phyloP scores from a whole-genome alignment of 2,113 vertebrate genomes.

The Amazona vittata region DNA sequence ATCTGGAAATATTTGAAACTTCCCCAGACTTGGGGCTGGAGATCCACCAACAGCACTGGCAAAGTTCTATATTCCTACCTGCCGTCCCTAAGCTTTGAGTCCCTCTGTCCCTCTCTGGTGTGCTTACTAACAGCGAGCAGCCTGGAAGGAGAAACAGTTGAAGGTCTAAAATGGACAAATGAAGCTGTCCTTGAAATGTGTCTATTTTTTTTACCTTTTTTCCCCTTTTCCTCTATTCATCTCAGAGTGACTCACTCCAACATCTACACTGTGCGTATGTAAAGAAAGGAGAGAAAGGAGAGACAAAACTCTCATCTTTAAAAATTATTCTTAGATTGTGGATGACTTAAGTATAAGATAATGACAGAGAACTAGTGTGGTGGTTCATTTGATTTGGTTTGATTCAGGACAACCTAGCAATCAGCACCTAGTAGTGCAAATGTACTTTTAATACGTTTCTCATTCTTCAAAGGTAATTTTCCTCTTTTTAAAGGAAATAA shows the following conservation, averaged over 20 bases:
- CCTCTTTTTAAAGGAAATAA: background rate
- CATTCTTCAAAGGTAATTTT: background rate
- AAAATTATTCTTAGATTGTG: background rate
- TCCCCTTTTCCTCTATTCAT: background rate
- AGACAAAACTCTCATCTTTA: background rate
- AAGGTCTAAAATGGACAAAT: background rate
- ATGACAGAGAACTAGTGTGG: background rate
- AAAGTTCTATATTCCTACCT: background rate
- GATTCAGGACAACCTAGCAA: background rate
- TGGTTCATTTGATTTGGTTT: background rate
- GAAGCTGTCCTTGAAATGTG: background rate
- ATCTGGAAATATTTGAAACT: background rate
- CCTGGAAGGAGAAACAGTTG: background rate
- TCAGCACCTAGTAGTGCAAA: background rate
- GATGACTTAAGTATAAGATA: background rate
- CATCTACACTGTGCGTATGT: background rate
- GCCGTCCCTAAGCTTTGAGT: background rate
- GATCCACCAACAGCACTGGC: background rate
- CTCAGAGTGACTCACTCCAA: background rate
- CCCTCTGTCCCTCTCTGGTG: rapidly evolving
- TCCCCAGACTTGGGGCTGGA: background rate
- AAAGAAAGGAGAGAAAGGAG: background rate
- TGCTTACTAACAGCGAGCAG: background rate
- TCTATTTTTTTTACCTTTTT: background rate
- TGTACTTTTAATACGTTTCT: background rate